Percentiles rank a stretch among this genome's conserved stretches.
Evolutionary conservation across 1,140 invertebrate genomes (phyloP).

Genomic region (Drosophila triauraria): DNA sequence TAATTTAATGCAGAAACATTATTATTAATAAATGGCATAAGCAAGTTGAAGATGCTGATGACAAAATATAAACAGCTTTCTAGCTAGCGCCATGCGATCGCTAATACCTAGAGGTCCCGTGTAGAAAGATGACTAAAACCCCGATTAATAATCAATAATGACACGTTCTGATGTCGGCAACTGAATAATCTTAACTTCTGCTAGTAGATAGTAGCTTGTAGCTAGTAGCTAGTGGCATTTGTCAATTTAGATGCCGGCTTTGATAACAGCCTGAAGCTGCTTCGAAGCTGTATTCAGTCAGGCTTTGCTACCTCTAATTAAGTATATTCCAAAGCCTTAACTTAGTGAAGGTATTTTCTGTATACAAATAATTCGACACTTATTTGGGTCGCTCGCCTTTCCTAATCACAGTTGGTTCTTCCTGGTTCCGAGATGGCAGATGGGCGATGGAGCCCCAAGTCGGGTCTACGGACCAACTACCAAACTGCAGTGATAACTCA

Average conservation of each 20-base stretch:
- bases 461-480: constrained; percentile 37
- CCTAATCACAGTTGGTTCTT: constrained; percentile 8
- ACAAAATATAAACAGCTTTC: background rate
- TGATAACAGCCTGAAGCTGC: background rate
- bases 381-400: background rate
- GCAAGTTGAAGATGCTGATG: background rate
- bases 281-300: background rate
- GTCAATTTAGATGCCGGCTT: constrained; percentile 17
- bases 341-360: background rate
- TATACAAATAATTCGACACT: background rate
- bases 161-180: background rate
- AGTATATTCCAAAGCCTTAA: no score
- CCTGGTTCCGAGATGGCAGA: background rate
- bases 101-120: background rate
- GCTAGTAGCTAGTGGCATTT: constrained; percentile 1
- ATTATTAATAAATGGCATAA: background rate
- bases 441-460: constrained; percentile 7
- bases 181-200: background rate
- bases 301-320: no score
- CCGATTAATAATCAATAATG: background rate
- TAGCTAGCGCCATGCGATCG: background rate
- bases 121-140: background rate
- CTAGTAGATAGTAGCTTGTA: background rate
- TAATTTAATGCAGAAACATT: background rate
- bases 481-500: constrained; percentile 44